Conservation (phyloP, 2,888 invertebrate genomes). For the Phyllotreta striolata region DNA sequence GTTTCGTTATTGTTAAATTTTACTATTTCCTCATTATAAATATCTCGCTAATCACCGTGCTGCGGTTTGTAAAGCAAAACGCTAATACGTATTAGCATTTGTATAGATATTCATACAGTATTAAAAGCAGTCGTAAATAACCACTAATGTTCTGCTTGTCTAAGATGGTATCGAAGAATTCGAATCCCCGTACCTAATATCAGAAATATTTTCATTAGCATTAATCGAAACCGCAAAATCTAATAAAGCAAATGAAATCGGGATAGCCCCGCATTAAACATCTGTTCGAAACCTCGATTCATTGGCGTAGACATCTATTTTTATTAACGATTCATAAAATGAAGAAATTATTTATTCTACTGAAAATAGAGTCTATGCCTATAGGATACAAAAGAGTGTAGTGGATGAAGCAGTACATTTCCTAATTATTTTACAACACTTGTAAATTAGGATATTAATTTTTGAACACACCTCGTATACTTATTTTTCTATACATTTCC, state of each 20-base stretch:
- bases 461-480: no score
- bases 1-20: no score
- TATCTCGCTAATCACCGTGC: no score
- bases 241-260: conserved; percentile 39
- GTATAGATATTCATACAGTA: not conserved
- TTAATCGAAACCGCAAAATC: conserved; percentile 40
- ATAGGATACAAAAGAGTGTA: no score
- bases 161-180: conserved; percentile 27
- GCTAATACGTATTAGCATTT: conserved; percentile 5
- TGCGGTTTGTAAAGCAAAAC: not conserved
- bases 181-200: conserved; percentile 23
- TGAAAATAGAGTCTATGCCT: no score
- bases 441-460: no score
- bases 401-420: no score
- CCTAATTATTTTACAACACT: no score
- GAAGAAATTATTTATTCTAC: no score
- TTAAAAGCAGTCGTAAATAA: conserved; percentile 15
- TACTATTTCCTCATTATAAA: no score
- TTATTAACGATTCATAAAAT: no score
- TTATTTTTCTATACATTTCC: not conserved
- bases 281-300: conserved; percentile 40
- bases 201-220: conserved; percentile 42
- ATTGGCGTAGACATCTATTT: conserved; percentile 15
- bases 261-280: conserved; percentile 42
- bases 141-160: conserved; percentile 19